These are phyloP conservation scores for Micropoecilia bifurca DNA, from an alignment of 2,797 vertebrate genomes.

Conservation along the genomic window DNA sequence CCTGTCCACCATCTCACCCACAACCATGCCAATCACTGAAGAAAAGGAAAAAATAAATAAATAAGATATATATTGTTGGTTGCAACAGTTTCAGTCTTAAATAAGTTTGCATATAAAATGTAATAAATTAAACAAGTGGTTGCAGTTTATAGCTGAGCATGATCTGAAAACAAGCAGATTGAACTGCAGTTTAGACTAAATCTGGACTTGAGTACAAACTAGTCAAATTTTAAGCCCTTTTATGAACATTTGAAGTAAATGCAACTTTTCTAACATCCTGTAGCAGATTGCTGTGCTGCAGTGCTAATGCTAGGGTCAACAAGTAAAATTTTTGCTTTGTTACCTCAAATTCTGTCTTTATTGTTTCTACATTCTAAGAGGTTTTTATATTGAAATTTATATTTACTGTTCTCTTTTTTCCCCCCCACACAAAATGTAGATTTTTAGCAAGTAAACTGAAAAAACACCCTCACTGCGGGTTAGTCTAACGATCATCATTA, in stretches of 20 bases:
- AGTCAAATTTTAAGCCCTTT: neutral
- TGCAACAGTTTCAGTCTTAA: neutral
- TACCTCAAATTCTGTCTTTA: neutral
- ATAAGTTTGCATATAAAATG: neutral
- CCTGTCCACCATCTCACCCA: conserved; percentile 92
- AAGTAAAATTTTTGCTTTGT: neutral
- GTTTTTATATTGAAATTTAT: neutral
- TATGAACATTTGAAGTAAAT: neutral
- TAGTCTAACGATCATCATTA: neutral
- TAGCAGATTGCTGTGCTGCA: neutral
- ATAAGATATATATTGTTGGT: neutral
- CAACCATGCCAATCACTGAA: conserved; percentile 87
- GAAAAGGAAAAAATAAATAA: neutral
- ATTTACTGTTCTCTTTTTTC: neutral
- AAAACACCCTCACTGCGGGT: neutral
- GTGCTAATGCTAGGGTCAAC: neutral
- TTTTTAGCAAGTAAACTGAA: neutral
- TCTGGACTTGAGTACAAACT: neutral
- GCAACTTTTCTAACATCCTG: neutral
- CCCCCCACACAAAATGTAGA: neutral
- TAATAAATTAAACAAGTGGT: too few species aligned
- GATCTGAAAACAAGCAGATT: too few species aligned
- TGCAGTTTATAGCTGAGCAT: neutral
- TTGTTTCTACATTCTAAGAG: neutral
- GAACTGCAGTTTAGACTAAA: neutral